Percentiles rank a stretch among this genome's conserved stretches.
Evolutionary conservation across 1,140 invertebrate species (phyloP).

Genomic region (Phthorimaea operculella): DNA sequence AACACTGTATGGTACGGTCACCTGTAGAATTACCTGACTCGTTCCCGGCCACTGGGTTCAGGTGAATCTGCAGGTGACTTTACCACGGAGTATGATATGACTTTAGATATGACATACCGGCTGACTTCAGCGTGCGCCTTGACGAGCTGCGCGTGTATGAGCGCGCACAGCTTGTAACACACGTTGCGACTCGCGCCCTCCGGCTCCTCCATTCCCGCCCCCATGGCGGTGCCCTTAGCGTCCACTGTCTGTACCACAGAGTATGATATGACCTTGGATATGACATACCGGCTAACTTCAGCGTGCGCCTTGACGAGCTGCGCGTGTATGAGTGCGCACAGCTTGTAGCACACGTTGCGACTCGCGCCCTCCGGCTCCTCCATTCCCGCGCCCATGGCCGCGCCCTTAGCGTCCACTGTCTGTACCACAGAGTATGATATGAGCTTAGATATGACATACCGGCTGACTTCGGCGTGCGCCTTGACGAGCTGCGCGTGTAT

Average conservation of each 20-base stretch:
- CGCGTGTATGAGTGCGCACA: slow-evolving; percentile 79
- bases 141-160: slow-evolving; percentile 79
- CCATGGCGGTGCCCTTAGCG: background rate
- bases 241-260: no score
- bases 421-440: no score
- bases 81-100: no score
- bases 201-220: slow-evolving; percentile 20
- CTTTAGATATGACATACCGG: slow-evolving; percentile 57
- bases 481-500: slow-evolving; percentile 80
- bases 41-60: no score
- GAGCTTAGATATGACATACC: no score
- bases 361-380: slow-evolving; percentile 34
- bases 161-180: slow-evolving; percentile 78
- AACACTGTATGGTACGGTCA: no score
- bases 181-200: slow-evolving; percentile 66
- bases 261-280: no score
- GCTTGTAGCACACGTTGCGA: slow-evolving; percentile 76
- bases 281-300: slow-evolving; percentile 61
- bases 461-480: slow-evolving; percentile 71
- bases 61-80: no score
- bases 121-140: slow-evolving; percentile 73
- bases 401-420: background rate
- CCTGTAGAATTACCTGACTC: no score
- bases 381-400: background rate
- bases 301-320: slow-evolving; percentile 78